These are phyloP conservation scores for Glaucidium brasilianum DNA, from an alignment of 2,113 vertebrate species.

Conservation along the genomic window DNA sequence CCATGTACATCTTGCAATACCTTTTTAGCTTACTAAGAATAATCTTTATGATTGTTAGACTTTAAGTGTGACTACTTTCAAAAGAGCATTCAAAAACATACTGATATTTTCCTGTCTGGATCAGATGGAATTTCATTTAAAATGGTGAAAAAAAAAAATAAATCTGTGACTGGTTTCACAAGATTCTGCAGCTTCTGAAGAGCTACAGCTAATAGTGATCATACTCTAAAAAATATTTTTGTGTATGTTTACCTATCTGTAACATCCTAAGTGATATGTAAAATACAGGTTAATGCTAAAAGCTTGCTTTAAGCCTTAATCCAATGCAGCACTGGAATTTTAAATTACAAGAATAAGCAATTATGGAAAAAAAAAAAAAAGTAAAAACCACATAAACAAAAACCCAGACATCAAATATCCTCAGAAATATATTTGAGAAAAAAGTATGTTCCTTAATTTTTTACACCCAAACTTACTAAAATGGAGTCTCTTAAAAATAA, in stretches of 20 bases:
- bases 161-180: background rate
- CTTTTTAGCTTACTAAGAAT: background rate
- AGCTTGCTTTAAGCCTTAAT: background rate
- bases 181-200: background rate
- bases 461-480: background rate
- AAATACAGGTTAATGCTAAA: background rate
- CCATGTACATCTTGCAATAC: background rate
- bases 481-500: accelerated
- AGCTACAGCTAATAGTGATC: background rate
- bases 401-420: accelerated
- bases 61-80: background rate
- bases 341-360: background rate
- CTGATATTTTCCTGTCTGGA: background rate
- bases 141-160: background rate
- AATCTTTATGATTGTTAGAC: background rate
- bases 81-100: background rate
- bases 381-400: background rate
- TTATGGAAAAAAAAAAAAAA: accelerated
- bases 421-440: background rate
- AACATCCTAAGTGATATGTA: background rate
- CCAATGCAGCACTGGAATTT: background rate
- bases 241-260: background rate
- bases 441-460: background rate
- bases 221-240: background rate
- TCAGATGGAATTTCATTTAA: background rate